Evolutionary conservation across 2,888 invertebrate genomes (phyloP).

Genomic region (Biston betularia): DNA sequence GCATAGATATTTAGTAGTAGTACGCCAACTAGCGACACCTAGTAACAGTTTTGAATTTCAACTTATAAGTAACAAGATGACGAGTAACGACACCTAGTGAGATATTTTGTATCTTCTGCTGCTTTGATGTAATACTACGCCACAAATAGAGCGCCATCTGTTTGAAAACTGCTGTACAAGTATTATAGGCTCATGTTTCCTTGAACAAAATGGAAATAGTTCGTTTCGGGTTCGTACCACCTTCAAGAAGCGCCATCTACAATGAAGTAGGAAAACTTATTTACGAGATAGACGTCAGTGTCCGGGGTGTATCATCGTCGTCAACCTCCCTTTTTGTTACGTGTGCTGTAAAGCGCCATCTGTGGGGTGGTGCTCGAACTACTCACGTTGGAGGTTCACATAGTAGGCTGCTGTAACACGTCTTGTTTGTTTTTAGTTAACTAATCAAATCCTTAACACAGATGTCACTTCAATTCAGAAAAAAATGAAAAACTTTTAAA

Average conservation of each 20-base stretch:
- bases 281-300: background rate
- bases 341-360: slow-evolving; percentile 21
- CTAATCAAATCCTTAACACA: background rate
- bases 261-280: background rate
- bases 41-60: too few relatives aligned
- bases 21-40: too few relatives aligned
- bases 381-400: background rate
- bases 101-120: background rate
- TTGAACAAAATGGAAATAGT: background rate
- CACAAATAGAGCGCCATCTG: slow-evolving; percentile 31
- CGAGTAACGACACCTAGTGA: background rate
- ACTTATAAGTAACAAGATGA: background rate
- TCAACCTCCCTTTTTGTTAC: background rate
- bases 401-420: background rate
- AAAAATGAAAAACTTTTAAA: background rate
- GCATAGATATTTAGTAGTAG: too few relatives aligned
- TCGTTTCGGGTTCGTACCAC: background rate
- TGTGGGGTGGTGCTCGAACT: slow-evolving; percentile 10
- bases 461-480: background rate
- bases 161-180: slow-evolving; percentile 4
- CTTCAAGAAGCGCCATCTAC: slow-evolving; percentile 22
- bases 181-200: slow-evolving; percentile 4
- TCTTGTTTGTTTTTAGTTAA: background rate
- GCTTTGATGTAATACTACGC: background rate
- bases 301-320: background rate